Evolutionary conservation across 2,113 vertebrate genomes (phyloP).

Genomic region (Columba janthina): DNA sequence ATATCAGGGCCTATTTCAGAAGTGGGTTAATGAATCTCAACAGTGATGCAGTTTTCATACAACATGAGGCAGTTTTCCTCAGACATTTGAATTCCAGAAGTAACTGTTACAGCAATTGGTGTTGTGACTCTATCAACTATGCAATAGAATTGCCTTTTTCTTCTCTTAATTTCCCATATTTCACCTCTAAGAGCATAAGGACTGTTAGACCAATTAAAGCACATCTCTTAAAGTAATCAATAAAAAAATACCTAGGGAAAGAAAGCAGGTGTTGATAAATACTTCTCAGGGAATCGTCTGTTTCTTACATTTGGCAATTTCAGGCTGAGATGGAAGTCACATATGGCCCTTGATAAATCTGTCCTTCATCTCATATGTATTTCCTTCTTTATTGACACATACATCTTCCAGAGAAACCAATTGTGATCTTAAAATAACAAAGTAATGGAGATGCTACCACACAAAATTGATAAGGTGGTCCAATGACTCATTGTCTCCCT

Average conservation of each 20-base stretch:
- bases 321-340: background rate
- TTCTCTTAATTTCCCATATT: background rate
- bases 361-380: background rate
- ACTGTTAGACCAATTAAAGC: background rate
- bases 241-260: background rate
- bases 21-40: background rate
- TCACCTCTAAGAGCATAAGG: background rate
- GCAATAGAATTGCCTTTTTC: background rate
- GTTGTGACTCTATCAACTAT: background rate
- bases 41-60: background rate
- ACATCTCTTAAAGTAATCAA: background rate
- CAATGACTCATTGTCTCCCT: background rate
- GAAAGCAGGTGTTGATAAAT: background rate
- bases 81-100: background rate
- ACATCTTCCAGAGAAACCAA: background rate
- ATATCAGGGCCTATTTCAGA: background rate
- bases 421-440: background rate
- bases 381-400: background rate
- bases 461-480: background rate
- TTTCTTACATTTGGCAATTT: background rate
- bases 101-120: background rate
- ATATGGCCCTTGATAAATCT: background rate
- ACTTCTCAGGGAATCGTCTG: background rate
- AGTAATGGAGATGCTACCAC: background rate
- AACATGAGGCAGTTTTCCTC: background rate